Percentiles rank a stretch among this genome's conserved stretches.
phyloP scores from a whole-genome alignment of 2,888 invertebrate species.

The Leptinotarsa tumamoca region DNA sequence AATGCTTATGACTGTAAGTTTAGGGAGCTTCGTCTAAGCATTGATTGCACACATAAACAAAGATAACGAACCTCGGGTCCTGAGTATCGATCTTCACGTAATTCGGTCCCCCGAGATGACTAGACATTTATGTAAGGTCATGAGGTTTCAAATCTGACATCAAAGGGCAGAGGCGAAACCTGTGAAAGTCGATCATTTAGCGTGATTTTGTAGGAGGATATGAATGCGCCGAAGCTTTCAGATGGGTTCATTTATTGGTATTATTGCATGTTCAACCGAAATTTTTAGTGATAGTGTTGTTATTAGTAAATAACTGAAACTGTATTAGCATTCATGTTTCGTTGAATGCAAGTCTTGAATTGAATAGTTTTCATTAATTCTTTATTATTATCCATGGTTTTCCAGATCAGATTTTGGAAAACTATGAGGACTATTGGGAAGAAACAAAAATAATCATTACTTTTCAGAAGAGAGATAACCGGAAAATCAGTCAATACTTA shows the following conservation, averaged over 20 bases:
- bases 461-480: too few species aligned
- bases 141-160: constrained; percentile 6
- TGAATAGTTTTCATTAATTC: too few species aligned
- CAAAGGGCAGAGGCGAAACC: constrained; percentile 6
- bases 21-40: background rate
- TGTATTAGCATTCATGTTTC: too few species aligned
- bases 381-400: too few species aligned
- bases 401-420: too few species aligned
- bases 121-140: background rate
- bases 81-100: constrained; percentile 6
- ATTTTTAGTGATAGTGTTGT: background rate
- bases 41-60: background rate
- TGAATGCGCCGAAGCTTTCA: background rate
- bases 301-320: too few species aligned
- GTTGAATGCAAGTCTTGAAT: too few species aligned
- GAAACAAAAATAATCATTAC: too few species aligned
- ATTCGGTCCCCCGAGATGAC: background rate
- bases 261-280: background rate
- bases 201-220: background rate
- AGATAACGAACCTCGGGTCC: background rate
- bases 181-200: background rate
- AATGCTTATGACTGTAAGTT: background rate
- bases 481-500: too few species aligned
- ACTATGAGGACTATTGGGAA: too few species aligned
- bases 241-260: background rate